Base-by-base conservation (phyloP, 2,888 invertebrate genomes). In the Cephus pygmeus region DNA sequence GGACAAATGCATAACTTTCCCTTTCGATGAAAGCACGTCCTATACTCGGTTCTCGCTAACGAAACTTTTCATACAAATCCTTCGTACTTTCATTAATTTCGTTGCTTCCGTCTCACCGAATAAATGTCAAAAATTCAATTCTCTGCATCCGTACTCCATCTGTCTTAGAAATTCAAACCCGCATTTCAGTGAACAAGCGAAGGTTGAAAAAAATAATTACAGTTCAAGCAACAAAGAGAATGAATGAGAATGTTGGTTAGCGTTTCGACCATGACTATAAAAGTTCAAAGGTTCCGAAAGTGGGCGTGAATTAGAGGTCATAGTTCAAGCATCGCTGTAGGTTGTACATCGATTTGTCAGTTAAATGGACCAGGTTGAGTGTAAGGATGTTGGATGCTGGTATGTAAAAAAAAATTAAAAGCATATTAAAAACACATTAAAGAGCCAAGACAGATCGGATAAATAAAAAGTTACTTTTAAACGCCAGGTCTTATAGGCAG, bases 1-100 rank as follows among this genome's bases (percentile, higher is more conserved):
- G 76, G 76, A 73, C 35, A 76, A 71, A 73, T 77, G 33, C 74
- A 68, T 79, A 80, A 79, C 78, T 78, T 80, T 80, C 69, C 74
- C 71, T 75, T 56, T 79, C 74, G 75, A 81, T 77, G 74, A 69
- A 36, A 71, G 30, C 71, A 40, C 12, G 23, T 40, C 34, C 73
- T 73, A 69, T 15, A 40, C 15, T 40, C 40, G 40, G 40, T 40
- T 40, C 40, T 40, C 15, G 15, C 40, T 40, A 40, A 40, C 4
- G 15, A 40, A 15, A 40, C 40, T 40, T 40, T 40, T 40, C 15
- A 40, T 40, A 40, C 6, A 40, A 40, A 15, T 15, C 40, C 15
- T 40, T 15, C 15, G 15, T 15, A 40, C 12, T 40, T 15, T 15
- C 15, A 15, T 40, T 6, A 15, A 15, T 40, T 15, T 40, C 40